These are phyloP conservation scores for Musca vetustissima DNA, from an alignment of 1,140 invertebrate species.

Conservation along the genomic window DNA sequence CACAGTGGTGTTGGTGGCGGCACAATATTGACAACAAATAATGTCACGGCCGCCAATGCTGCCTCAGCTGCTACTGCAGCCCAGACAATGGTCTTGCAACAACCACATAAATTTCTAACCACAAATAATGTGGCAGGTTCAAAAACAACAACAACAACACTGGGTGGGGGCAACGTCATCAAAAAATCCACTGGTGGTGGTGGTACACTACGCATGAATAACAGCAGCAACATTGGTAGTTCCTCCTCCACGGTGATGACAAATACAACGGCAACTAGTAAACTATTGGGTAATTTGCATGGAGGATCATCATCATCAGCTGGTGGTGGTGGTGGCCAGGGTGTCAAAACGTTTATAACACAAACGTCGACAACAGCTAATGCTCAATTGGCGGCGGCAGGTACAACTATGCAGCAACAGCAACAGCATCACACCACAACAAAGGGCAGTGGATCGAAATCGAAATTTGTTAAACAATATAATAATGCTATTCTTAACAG, in stretches of 20 bases:
- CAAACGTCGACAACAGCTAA: conserved; percentile 29
- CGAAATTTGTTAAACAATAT: conserved; percentile 49
- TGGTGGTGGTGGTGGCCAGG: no score
- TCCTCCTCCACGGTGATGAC: not conserved
- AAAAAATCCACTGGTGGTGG: conserved; percentile 5
- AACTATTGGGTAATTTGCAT: conserved; percentile 20
- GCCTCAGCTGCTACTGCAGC: no score
- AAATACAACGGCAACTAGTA: conserved; percentile 34
- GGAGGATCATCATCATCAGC: conserved; percentile 24
- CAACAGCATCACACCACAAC: no score
- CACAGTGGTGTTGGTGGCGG: not conserved
- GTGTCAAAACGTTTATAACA: conserved; percentile 24
- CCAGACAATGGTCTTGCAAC: conserved; percentile 29
- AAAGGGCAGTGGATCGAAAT: conserved; percentile 14
- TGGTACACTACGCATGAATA: conserved; percentile 28
- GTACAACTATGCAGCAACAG: conserved; percentile 33
- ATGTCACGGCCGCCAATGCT: no score
- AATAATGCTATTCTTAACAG: conserved; percentile 32
- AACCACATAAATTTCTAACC: conserved; percentile 42
- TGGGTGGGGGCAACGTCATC: not conserved
- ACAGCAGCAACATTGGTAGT: conserved; percentile 18
- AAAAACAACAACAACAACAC: conserved; percentile 15
- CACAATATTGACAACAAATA: not conserved
- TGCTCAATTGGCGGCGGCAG: conserved; percentile 25
- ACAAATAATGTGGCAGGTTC: conserved; percentile 17